phyloP scores from a whole-genome alignment of 2,113 vertebrate species.

The Suricata suricatta region DNA sequence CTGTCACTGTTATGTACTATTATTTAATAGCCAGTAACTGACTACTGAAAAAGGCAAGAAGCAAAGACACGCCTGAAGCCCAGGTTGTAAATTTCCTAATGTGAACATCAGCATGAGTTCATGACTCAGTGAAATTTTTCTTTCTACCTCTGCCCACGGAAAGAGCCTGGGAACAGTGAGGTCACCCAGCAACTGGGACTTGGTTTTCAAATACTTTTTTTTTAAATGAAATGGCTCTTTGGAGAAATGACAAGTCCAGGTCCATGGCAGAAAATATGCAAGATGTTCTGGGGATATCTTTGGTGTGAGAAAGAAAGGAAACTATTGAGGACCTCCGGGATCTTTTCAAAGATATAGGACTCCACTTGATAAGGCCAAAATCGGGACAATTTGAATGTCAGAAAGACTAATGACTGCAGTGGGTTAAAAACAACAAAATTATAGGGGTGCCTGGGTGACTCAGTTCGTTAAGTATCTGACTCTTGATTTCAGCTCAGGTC shows the following conservation, averaged over 20 bases:
- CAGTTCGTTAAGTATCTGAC: no score
- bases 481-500: no score
- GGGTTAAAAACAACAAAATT: background rate
- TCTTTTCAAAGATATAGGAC: background rate
- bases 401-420: background rate
- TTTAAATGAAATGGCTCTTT: background rate
- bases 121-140: background rate
- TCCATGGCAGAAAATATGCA: background rate
- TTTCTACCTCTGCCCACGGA: background rate
- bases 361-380: background rate
- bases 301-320: background rate
- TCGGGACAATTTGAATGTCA: background rate
- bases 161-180: background rate
- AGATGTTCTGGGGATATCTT: background rate
- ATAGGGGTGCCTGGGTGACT: background rate
- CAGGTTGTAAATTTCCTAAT: background rate
- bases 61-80: background rate
- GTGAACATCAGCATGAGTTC: background rate
- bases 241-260: background rate
- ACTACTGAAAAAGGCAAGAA: background rate
- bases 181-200: background rate
- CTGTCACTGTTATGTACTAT: background rate
- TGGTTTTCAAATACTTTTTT: background rate
- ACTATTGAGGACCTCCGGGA: background rate
- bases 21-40: background rate